Base-by-base conservation (phyloP, 2,888 invertebrate genomes). In the Heliconius aoede region DNA sequence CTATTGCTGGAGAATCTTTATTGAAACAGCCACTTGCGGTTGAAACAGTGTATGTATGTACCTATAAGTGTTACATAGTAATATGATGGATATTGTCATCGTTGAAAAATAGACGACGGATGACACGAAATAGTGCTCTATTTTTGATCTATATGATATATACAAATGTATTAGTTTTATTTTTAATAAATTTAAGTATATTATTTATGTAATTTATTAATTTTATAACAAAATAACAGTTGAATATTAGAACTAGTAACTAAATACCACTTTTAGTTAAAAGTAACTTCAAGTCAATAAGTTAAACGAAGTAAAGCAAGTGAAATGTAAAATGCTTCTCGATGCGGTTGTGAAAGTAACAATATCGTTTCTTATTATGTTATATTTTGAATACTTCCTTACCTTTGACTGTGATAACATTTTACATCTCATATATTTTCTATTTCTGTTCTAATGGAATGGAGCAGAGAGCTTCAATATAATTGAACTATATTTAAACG, bases 1-100 rank as follows among this genome's bases (percentile, higher is more conserved):
- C 65, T 65, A 65, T 65, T 65, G 36, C 36, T 40, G n/a, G 65
- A 65, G 64, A 65, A 36, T 65, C 65, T 65, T 65, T 65, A 65
- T 65, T 65, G 65, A 15, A 40, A 65, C 65, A 65, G 36, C 65
- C 65, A 65, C 65, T 36, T 65, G 24, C n/a, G 36, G 13, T 40
- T 1, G 65, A 36, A 36, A 32, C 36, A 64, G 32, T 36, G 32
- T 40, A 40, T 15, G 13, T 64, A 32, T 32, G 8, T 32, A 8
- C 8, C 32, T 64, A 64, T 36, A 32, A 32, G 65, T 36, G 65
- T 36, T 24, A 65, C 65, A 64, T 64, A 62, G 30, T 24, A 24
- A 13, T 58, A 36, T 64, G 36, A 36, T 64, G 36, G 36, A 64
- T 64, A n/a, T 11, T 36, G 9, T 24, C 36, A 65, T 24, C 64